Evolutionary conservation across 2,113 vertebrate genomes (phyloP), one percentile per base, ranked within the genome.

Genomic region (Hyperopisus bebe): DNA sequence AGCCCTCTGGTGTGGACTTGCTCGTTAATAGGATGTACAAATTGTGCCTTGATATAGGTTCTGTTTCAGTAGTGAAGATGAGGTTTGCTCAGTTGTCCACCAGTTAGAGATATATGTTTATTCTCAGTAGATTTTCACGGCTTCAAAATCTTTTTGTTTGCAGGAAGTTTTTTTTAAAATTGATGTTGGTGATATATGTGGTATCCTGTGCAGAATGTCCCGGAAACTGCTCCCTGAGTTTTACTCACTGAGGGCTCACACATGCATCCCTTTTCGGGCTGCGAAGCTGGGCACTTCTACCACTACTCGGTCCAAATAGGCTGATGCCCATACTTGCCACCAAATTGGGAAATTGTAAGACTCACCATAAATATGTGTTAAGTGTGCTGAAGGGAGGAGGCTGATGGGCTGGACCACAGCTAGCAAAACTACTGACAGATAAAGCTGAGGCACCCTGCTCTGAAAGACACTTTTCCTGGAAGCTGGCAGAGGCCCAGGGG

Each of bases 171-270:
- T 91, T 86, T 92, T 91, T 89, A 91, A 91, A 21, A 7, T 90
- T 91, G 91, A 92, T 93, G 92, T 94, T 93, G 94, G 93, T 91
- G 93, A 90, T 90, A 89, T 91, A 93, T 93, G 92, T 15, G 11
- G 24, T 6, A 46, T 50, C 2, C 47, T 86, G 83, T 48, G 10
- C 47, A 8, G 17, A 31, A 11, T 53, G 51, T 31, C 94, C 91
- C 93, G 92, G 92, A 93, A 95, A 93, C 92, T 93, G 93, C 94
- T 94, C 93, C 93, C 92, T 93, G 93, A 92, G 92, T 94, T 95
- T 94, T 93, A 3, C 39, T 47, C 0, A 35, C 48, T 42, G 91
- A 94, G 93, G 90, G 87, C 92, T 94, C 94, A 92, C 93, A 89
- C 44, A 92, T 94, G 94, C 92, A 93, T 95, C 90, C 17, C 92